phyloP scores from a whole-genome alignment of 2,888 invertebrate genomes.

The Homarus gammarus region DNA sequence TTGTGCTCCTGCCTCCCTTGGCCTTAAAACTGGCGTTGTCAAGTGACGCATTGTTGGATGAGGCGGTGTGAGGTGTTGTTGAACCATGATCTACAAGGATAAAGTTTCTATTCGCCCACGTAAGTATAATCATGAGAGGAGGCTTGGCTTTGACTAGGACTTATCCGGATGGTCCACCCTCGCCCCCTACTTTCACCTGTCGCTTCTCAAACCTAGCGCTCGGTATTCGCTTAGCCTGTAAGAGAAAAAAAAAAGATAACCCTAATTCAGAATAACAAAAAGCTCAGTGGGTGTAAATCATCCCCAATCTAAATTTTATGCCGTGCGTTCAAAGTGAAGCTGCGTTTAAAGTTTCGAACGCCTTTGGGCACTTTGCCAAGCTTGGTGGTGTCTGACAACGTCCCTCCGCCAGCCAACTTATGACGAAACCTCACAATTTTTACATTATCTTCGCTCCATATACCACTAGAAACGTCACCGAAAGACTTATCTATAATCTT shows the following conservation, averaged over 20 bases:
- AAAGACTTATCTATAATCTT: not conserved
- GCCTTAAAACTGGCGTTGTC: not conserved
- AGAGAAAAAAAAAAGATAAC: too few species aligned
- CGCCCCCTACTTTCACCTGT: too few species aligned
- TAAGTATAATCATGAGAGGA: not conserved
- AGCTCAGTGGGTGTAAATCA: not conserved
- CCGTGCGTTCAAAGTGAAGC: not conserved
- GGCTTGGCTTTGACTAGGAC: not conserved
- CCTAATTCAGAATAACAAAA: too few species aligned
- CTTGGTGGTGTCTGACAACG: not conserved
- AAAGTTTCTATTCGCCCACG: not conserved
- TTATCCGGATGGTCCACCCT: not conserved
- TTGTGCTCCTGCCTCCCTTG: not conserved
- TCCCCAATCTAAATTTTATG: not conserved
- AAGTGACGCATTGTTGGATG: not conserved
- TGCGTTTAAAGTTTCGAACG: not conserved
- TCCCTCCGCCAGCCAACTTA: not conserved
- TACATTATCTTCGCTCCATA: not conserved
- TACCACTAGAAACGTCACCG: not conserved
- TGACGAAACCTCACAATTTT: not conserved
- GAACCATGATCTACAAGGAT: not conserved
- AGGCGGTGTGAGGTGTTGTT: not conserved
- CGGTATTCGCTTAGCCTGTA: too few species aligned
- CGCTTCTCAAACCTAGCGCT: too few species aligned
- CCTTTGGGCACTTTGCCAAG: not conserved